phyloP scores from a whole-genome alignment of 2,888 invertebrate genomes.

The Diogma glabrata region DNA sequence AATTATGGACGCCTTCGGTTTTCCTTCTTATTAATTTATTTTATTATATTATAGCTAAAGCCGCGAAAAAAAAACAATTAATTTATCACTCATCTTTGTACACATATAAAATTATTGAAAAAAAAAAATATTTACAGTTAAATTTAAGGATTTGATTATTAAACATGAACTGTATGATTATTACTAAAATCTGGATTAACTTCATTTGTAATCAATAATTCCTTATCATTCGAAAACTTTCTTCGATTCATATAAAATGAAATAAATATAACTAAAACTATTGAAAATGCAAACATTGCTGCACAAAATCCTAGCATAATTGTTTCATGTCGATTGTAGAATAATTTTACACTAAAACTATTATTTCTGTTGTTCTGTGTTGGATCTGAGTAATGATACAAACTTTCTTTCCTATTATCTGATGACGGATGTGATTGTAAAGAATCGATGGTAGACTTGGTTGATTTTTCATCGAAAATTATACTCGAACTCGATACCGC shows the following conservation, averaged over 20 bases:
- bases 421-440: neutral
- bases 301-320: conserved; percentile 3
- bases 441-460: neutral
- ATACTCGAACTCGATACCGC: neutral
- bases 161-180: conserved; percentile 7
- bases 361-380: too few relatives aligned
- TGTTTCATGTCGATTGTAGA: neutral
- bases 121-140: too few relatives aligned
- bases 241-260: neutral
- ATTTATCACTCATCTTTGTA: too few relatives aligned
- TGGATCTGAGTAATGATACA: neutral
- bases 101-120: too few relatives aligned
- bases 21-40: too few relatives aligned
- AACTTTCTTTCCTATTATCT: neutral
- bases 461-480: conserved; percentile 2
- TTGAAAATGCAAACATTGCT: neutral
- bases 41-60: too few relatives aligned
- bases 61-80: too few relatives aligned
- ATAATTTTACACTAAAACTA: conserved; percentile 2
- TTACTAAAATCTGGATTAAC: neutral
- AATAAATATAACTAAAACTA: conserved; percentile 3
- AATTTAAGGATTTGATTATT: too few relatives aligned
- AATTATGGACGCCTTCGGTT: too few relatives aligned
- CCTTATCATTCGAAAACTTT: neutral
- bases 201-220: neutral